Percentiles rank a stretch among this genome's conserved stretches.
Evolutionary conservation across 2,888 invertebrate genomes (phyloP).

Genomic region (Xestobium rufovillosum): DNA sequence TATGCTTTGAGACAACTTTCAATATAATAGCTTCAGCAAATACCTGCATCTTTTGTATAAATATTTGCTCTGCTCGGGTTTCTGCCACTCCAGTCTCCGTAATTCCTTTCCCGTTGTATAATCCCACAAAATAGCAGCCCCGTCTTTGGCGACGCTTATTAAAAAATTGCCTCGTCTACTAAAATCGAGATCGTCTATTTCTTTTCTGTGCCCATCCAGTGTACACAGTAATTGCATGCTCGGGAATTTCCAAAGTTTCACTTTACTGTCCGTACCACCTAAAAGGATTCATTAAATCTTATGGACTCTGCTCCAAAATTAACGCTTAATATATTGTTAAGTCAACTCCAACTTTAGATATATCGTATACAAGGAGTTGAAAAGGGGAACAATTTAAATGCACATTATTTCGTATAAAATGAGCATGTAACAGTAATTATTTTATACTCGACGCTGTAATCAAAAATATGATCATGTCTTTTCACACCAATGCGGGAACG

Average conservation of each 20-base stretch:
- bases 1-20: not conserved
- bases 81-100: conserved; percentile 65
- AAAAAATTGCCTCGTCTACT: conserved; percentile 70
- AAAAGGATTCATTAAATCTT: no score
- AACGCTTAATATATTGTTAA: no score
- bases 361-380: no score
- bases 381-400: no score
- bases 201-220: conserved; percentile 74
- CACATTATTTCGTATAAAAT: no score
- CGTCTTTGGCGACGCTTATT: conserved; percentile 83
- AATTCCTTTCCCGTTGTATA: conserved; percentile 57
- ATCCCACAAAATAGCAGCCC: conserved; percentile 75
- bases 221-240: conserved; percentile 62
- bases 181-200: conserved; percentile 92
- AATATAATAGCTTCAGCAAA: conserved; percentile 20
- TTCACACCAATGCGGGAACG: no score
- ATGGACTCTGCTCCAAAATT: no score
- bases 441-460: no score
- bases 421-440: no score
- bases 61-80: conserved; percentile 71
- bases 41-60: conserved; percentile 75
- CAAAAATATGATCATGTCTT: no score
- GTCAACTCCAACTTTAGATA: no score
- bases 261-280: conserved; percentile 78
- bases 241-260: conserved; percentile 86